A percentile compares a stretch with the other conserved stretches of the same genome.
phyloP scores from a whole-genome alignment of 1,140 invertebrate species.

The Aphis craccivora region DNA sequence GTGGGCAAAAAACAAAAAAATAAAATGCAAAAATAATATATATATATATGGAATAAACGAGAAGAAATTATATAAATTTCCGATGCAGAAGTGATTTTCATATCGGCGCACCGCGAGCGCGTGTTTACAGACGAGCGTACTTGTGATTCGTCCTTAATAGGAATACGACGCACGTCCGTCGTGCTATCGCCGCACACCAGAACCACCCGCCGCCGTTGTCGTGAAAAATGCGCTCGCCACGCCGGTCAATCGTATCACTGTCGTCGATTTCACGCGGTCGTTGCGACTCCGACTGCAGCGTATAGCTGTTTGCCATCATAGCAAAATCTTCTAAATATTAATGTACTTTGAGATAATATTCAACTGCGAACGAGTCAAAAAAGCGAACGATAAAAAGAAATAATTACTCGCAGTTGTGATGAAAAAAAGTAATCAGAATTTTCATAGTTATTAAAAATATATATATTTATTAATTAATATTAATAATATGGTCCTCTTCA shows the following conservation, averaged over 20 bases:
- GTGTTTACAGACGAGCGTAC: background rate
- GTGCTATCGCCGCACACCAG: background rate
- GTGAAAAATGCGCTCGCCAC: background rate
- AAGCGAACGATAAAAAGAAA: no score
- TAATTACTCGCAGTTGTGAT: no score
- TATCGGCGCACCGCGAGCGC: background rate
- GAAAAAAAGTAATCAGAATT: no score
- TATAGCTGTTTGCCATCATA: background rate
- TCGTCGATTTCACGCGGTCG: background rate
- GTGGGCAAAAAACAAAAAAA: conserved; percentile 1
- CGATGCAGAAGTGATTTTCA: conserved; percentile 35
- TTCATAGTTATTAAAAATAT: no score
- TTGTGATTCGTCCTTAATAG: conserved; percentile 39
- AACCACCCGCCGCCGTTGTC: background rate
- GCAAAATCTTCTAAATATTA: background rate
- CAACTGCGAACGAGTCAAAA: no score
- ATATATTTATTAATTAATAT: no score
- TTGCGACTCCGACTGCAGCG: background rate
- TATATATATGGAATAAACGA: background rate
- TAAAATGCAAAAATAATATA: background rate
- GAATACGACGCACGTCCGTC: conserved; percentile 2
- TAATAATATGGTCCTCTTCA: no score
- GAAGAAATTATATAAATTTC: conserved; percentile 46
- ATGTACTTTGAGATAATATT: background rate
- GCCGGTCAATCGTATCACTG: background rate